Evolutionary conservation across 1,140 invertebrate genomes (phyloP).

Genomic region (Drosophila obscura): DNA sequence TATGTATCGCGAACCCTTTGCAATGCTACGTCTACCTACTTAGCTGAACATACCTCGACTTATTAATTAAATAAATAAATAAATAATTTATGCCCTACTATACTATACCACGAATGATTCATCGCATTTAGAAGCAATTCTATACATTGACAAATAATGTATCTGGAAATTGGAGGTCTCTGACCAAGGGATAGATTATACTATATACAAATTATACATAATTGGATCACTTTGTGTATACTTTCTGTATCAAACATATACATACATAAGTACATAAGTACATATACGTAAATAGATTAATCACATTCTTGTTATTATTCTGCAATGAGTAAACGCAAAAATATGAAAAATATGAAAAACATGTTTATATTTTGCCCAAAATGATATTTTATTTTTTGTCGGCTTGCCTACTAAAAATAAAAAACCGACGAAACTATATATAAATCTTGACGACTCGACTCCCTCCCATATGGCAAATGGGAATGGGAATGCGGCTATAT

Average conservation of each 20-base stretch:
- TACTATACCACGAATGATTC: neutral
- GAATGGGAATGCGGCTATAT: slow-evolving; percentile 19
- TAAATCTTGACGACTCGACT: slow-evolving; percentile 53
- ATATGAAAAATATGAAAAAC: slow-evolving; percentile 73
- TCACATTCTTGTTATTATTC: slow-evolving; percentile 45
- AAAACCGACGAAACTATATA: slow-evolving; percentile 49
- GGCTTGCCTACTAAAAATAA: slow-evolving; percentile 59
- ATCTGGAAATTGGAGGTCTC: too few species aligned
- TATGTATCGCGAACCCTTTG: neutral
- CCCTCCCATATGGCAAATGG: slow-evolving; percentile 59
- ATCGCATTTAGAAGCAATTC: neutral
- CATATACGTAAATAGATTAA: slow-evolving; percentile 40
- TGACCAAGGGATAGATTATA: too few species aligned
- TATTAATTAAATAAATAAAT: neutral
- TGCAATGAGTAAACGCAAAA: slow-evolving; percentile 61
- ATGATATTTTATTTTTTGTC: slow-evolving; percentile 18
- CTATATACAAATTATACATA: neutral
- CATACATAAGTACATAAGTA: neutral
- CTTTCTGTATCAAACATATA: neutral
- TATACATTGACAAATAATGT: neutral
- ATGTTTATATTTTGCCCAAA: slow-evolving; percentile 64
- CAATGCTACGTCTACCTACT: neutral
- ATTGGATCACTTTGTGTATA: neutral
- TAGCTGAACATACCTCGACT: neutral
- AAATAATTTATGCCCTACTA: neutral